A percentile compares a stretch with the other conserved stretches of the same genome.
Conservation (phyloP, 2,888 invertebrate genomes). For the Lithophane semibrunnea region DNA sequence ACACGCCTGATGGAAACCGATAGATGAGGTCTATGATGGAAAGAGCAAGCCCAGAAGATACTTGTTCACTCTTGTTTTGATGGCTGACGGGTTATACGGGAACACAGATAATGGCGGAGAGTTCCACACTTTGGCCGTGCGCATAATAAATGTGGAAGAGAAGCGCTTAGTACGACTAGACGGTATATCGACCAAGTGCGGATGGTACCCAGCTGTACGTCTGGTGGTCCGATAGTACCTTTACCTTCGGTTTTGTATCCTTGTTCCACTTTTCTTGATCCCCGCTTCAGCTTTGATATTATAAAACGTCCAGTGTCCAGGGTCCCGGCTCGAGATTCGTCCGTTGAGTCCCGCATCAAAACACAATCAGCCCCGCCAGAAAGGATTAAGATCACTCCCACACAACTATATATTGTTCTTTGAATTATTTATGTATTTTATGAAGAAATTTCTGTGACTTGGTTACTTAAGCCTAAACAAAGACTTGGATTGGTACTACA, state of each 20-base stretch:
- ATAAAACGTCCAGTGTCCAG: conserved; percentile 43
- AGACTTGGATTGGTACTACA: no score
- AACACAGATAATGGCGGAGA: no score
- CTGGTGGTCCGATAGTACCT: not conserved
- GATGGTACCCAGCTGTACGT: no score
- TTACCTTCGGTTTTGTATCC: not conserved
- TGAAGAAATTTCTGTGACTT: not conserved
- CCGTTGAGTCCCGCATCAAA: conserved; percentile 80
- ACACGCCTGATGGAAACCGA: no score
- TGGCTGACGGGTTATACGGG: no score
- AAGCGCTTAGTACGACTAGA: no score
- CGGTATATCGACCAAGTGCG: no score
- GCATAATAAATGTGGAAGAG: no score
- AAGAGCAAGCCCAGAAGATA: no score
- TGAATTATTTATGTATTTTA: conserved; percentile 72
- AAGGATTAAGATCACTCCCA: conserved; percentile 80
- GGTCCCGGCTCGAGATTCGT: conserved; percentile 72
- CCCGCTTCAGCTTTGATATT: conserved; percentile 57
- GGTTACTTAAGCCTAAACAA: not conserved
- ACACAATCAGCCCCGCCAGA: conserved; percentile 80
- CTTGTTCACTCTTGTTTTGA: no score
- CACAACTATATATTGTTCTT: conserved; percentile 78
- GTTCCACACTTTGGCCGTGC: no score
- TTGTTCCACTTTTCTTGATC: not conserved
- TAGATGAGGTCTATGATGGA: no score